These are phyloP conservation scores for Chromobotia macracanthus DNA, from an alignment of 2,797 vertebrate species.

Conservation along the genomic window DNA sequence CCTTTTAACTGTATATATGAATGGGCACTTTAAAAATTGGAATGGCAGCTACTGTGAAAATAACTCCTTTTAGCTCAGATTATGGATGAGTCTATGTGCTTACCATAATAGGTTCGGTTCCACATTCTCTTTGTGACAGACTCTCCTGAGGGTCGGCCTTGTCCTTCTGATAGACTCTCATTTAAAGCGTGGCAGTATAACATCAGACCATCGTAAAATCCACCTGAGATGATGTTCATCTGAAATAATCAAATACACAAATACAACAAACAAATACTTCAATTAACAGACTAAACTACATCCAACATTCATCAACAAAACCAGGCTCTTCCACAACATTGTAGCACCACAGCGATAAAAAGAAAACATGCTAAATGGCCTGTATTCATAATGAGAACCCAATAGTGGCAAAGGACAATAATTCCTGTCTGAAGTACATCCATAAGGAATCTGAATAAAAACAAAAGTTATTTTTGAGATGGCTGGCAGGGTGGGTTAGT, in stretches of 20 bases:
- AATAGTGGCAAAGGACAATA: neutral
- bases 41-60: no score
- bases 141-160: conserved; percentile 64
- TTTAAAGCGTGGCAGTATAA: conserved; percentile 85
- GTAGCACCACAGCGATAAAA: neutral
- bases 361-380: neutral
- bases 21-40: no score
- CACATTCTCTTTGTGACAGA: conserved; percentile 85
- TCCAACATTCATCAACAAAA: neutral
- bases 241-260: conserved; percentile 60
- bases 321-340: neutral
- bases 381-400: neutral
- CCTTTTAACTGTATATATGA: no score
- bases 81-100: conserved; percentile 18
- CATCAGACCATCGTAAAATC: conserved; percentile 90
- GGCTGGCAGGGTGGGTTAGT: no score
- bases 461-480: no score
- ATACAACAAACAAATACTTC: neutral
- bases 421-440: no score
- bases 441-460: no score
- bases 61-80: no score
- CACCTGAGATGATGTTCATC: conserved; percentile 90
- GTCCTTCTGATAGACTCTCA: conserved; percentile 75
- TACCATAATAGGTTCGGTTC: conserved; percentile 88
- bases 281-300: neutral